Evolutionary conservation across 1,140 invertebrate genomes (phyloP), one percentile per base, ranked within the genome.

Genomic region (Megathymus violae): DNA sequence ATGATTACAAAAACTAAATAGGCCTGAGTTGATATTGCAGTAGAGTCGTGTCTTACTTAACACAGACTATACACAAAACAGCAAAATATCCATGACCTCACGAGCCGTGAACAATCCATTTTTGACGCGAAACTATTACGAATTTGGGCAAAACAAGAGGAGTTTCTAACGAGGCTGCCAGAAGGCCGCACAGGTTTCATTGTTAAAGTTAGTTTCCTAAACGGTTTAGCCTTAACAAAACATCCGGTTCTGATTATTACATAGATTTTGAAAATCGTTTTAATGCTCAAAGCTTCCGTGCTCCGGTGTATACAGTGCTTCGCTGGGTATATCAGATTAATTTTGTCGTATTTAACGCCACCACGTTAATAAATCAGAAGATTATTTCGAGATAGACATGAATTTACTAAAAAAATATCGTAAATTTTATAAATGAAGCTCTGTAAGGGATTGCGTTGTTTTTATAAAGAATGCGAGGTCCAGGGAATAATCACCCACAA

Each of bases 61-160:
- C 4, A 15, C 51, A 43, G 15, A 54, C 51, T 25, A 15, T 27
- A 54, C 51, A 13, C 51, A 54, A 54, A 54, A 41, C 38, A 43
- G 38, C 51, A 43, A 54, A 38, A 43, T 46, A 14, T 31, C 27
- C 27, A 31, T 54, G 51, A 25, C 51, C 51, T 40, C 51, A 54
- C 51, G 17, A 25, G 51, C 51, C 51, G 51, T 54, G 51, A 54
- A 54, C 38, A 54, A 54, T 54, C 51, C 51, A 54, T 54, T 54
- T 54, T 54, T 41, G 38, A 54, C 34, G 51, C 51, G 38, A 43
- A 52, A 54, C 51, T 54, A 54, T 54, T 54, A 54, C 36, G 38
- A 54, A 54, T 54, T 54, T 54, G 51, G 51, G 25, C 51, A 54
- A 43, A 54, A 54, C 51, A 54, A 43, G 50, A 52, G 19, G 19